Evolutionary conservation across 2,888 invertebrate species (phyloP), one percentile per base, ranked within the genome.

Genomic region (Marronus borbonicus): DNA sequence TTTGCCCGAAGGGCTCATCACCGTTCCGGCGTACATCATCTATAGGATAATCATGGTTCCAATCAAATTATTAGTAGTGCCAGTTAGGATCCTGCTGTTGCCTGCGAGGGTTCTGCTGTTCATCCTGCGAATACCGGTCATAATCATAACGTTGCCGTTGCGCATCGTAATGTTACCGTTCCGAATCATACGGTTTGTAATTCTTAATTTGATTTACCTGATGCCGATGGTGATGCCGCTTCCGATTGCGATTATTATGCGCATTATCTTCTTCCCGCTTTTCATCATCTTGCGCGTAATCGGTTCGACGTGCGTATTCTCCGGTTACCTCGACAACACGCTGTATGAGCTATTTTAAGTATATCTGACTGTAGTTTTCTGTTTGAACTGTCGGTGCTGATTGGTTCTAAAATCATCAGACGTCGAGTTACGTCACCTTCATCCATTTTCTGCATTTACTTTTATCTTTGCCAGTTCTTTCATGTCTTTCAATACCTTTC

Each of bases 21-120:
- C 70, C 3, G 3, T 70, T 31, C 70, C 70, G 2, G 0, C 36
- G 12, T 55, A 55, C 10, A 17, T 70, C 8, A 17, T 31, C 17
- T 70, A 36, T n/a, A 24, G 49, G 7, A 2, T 65, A 44, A 39
- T 52, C 52, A 3, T 3, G 3, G 2, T 52, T 5, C 52, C 52
- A 2, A 2, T 52, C 52, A 52, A n/a, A 52, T 24, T 50, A 14
- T 0, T 70, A 31, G 8, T 12, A 17, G 7, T 52, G 17, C 70
- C 70, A n/a, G 17, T 55, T 8, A 14, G 17, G 12, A 92, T 82
- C 93, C 90, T 60, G 91, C 92, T 65, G 92, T 92, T 36, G 92
- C 93, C 20, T 91, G 92, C 49, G 92, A 92, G 28, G 91, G 92
- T 55, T 91, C 93, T 62, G 92, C 94, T 5, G 92, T 72, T 12